Conservation (phyloP, 2,113 vertebrate genomes). For the Albula goreensis region DNA sequence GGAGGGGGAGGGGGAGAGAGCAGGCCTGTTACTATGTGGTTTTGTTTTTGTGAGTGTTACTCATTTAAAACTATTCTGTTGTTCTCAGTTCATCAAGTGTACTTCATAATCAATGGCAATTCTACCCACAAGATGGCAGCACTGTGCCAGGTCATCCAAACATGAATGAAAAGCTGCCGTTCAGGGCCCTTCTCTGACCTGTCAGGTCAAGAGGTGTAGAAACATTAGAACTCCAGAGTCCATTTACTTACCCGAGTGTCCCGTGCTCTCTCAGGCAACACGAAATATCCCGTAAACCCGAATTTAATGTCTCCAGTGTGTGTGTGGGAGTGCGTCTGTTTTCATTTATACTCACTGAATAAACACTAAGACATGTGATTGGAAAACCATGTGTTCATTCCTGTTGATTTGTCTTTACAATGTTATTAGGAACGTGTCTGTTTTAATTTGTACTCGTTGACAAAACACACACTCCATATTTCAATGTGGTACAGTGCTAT, state of each 20-base stretch:
- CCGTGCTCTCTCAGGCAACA: not conserved
- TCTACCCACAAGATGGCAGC: slow-evolving; percentile 15
- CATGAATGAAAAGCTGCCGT: no score
- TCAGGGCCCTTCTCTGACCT: not conserved
- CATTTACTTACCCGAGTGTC: no score
- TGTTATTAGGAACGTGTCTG: not conserved
- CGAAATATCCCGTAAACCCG: not conserved
- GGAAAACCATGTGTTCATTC: no score
- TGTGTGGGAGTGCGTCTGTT: not conserved
- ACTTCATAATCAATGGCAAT: not conserved
- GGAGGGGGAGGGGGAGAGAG: not conserved
- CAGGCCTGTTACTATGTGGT: no score
- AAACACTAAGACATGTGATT: no score
- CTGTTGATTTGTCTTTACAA: no score
- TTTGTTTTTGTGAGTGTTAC: no score
- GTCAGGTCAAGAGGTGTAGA: not conserved
- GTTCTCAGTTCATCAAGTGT: no score
- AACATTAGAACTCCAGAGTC: not conserved
- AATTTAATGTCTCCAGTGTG: not conserved
- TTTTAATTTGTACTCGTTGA: not conserved
- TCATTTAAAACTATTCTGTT: no score
- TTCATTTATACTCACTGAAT: not conserved
- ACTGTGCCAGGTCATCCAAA: not conserved
- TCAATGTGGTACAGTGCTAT: no score
- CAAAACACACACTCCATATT: no score